These are phyloP conservation scores for Drosophila fuyamai DNA, from an alignment of 1,140 invertebrate genomes.

Conservation along the genomic window DNA sequence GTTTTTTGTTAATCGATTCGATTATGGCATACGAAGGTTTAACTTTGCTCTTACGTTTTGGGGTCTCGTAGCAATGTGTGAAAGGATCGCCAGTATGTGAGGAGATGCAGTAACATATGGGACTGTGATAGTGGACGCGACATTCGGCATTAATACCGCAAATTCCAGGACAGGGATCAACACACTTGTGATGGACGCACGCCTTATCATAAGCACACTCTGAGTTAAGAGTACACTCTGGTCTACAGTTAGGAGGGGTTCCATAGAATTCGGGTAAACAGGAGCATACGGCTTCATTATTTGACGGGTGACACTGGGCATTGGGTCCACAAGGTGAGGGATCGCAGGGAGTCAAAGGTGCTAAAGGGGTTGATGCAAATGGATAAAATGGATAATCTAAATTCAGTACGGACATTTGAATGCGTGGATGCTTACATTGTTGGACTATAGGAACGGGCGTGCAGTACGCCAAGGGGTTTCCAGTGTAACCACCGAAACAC, in stretches of 20 bases:
- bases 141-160: conserved; percentile 91
- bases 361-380: conserved; percentile 8
- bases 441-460: conserved; percentile 42
- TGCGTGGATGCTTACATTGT: conserved; percentile 85
- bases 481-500: conserved; percentile 88
- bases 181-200: conserved; percentile 89
- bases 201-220: conserved; percentile 90
- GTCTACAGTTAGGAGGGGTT: conserved; percentile 90
- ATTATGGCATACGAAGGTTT: no score
- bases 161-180: conserved; percentile 90
- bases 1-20: conserved; percentile 11
- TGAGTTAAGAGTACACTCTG: conserved; percentile 90
- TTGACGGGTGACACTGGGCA: conserved; percentile 88
- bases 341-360: conserved; percentile 85
- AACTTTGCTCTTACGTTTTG: conserved; percentile 79
- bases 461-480: conserved; percentile 89
- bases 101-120: conserved; percentile 90
- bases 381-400: conserved; percentile 78
- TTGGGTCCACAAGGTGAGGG: conserved; percentile 91
- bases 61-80: conserved; percentile 86
- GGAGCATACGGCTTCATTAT: conserved; percentile 89
- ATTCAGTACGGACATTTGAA: background rate
- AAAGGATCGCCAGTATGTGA: conserved; percentile 90
- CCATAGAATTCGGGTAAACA: conserved; percentile 90
- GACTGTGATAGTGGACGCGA: conserved; percentile 89